phyloP scores from a whole-genome alignment of 2,113 vertebrate species.

The Promerops cafer region DNA sequence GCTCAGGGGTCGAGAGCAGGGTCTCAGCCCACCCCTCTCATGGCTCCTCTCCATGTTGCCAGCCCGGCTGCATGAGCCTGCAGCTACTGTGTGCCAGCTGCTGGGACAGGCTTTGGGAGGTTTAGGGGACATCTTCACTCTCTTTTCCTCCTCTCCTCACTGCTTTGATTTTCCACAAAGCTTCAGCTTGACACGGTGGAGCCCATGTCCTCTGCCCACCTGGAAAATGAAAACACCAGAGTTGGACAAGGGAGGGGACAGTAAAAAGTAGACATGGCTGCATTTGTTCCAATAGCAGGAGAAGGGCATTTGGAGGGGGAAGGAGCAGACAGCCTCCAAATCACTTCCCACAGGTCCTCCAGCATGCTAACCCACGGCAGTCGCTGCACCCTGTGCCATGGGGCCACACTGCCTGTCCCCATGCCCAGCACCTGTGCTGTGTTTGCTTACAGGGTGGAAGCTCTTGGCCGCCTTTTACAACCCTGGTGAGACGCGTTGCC shows the following conservation, averaged over 20 bases:
- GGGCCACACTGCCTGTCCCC: accelerated
- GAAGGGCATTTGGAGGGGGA: background rate
- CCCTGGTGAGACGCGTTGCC: accelerated
- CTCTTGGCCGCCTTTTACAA: background rate
- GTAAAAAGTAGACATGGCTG: background rate
- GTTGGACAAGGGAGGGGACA: background rate
- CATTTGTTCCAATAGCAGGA: background rate
- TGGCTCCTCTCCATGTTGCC: background rate
- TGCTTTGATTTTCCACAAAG: background rate
- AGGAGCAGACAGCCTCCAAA: background rate
- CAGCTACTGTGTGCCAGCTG: accelerated
- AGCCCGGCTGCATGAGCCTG: accelerated
- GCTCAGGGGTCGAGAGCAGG: accelerated
- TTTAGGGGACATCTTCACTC: accelerated
- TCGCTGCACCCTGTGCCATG: accelerated
- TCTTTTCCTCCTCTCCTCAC: background rate
- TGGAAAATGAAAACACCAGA: background rate
- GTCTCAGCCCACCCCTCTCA: background rate
- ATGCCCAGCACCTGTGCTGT: background rate
- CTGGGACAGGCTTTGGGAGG: background rate
- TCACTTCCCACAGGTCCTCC: background rate
- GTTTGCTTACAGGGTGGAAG: slow-evolving; percentile 8
- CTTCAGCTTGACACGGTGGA: background rate
- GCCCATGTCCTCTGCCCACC: background rate
- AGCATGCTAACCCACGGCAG: accelerated